Base-by-base conservation (phyloP, 2,888 invertebrate genomes). In the Lottia scabra region DNA sequence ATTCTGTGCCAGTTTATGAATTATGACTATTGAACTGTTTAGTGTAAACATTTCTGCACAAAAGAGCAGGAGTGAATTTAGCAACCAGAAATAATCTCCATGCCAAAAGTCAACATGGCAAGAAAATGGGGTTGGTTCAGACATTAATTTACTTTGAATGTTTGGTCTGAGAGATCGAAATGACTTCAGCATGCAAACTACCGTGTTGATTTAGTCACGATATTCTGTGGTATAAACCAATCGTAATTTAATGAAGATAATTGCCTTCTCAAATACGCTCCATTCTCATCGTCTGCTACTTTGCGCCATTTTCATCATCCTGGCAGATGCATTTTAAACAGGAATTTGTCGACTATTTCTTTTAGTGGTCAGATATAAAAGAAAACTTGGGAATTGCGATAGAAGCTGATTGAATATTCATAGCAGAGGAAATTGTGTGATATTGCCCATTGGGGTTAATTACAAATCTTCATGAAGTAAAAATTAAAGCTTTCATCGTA, bases 221-320 rank as follows among this genome's bases (percentile, higher is more conserved):
- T 19, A n/a, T 67, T 48, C 23, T 23, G n/a, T 27, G 45, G 67
- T 27, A 67, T 45, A 44, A 67, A 27, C 44, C 23, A 44, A 38
- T 43, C 19, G 63, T 63, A 43, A 63, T 64, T 63, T 69, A 63
- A 69, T 63, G 69, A 63, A 19, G 23, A 63, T 46, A 70, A 70
- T 65, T 70, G 70, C 70, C 30, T 65, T 38, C 19, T 26, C 65
- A 70, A 70, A 65, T 65, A 70, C 23, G n/a, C 44, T 23, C 56
- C 19, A 19, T 56, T 56, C 23, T 23, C 56, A 56, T 38, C 38
- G 38, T 38, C 38, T 38, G 38, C 38, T 38, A 38, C 56, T 23
- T 56, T 56, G 19, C 56, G 23, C 56, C 23, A 56, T 56, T 23
- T 56, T 56, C 56, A 56, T 56, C 23, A 23, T 56, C 19, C 38